Conservation (phyloP, 2,797 vertebrate species). For the Helicolenus hilgendorfi region DNA sequence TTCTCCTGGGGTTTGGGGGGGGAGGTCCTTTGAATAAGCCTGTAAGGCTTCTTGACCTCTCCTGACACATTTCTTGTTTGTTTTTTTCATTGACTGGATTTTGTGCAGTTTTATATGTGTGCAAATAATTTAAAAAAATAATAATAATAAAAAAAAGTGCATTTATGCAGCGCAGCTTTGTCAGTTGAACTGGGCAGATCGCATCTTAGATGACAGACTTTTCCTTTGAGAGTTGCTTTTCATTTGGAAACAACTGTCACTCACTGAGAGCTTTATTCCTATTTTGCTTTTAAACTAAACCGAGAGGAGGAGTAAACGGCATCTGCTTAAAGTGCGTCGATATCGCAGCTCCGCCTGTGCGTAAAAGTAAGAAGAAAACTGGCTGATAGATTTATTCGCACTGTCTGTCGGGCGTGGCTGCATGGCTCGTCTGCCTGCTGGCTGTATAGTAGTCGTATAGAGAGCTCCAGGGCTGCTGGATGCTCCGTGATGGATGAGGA, state of each 20-base stretch:
- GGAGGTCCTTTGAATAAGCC: no score
- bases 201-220: not conserved
- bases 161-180: not conserved
- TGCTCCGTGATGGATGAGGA: slow-evolving; percentile 90
- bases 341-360: slow-evolving; percentile 65
- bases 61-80: no score
- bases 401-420: slow-evolving; percentile 80
- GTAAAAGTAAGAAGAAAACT: slow-evolving; percentile 52
- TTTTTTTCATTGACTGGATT: no score
- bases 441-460: slow-evolving; percentile 33
- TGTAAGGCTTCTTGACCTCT: no score
- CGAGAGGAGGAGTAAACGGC: not conserved
- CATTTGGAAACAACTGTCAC: not conserved
- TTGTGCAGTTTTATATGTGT: no score
- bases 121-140: no score
- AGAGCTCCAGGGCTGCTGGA: slow-evolving; percentile 70
- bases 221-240: not conserved
- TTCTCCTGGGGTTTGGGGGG: no score
- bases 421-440: slow-evolving; percentile 61
- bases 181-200: not conserved
- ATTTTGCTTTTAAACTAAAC: not conserved
- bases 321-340: not conserved
- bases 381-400: slow-evolving; percentile 65
- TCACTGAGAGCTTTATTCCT: not conserved
- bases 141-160: no score